phyloP scores from a whole-genome alignment of 2,888 invertebrate species.

The Cataglyphis livida region DNA sequence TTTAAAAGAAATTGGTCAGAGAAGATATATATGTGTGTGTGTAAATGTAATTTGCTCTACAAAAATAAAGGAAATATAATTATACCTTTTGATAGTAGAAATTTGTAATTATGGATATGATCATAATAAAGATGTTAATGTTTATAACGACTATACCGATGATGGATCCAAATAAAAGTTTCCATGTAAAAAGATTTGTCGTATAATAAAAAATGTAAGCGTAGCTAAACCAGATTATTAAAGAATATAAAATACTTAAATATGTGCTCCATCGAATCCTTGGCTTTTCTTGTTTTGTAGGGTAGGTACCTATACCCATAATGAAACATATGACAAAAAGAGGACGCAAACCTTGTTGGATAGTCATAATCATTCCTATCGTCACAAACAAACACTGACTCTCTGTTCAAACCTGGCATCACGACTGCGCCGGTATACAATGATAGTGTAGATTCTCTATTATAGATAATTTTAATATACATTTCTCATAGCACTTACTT shows the following conservation, averaged over 20 bases:
- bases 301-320: neutral
- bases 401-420: neutral
- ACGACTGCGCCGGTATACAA: neutral
- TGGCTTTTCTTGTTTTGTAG: neutral
- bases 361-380: neutral
- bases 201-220: neutral
- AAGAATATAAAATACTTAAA: slow-evolving; percentile 7
- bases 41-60: too few species aligned
- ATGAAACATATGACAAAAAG: neutral
- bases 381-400: neutral
- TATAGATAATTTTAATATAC: neutral
- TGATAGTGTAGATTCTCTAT: neutral
- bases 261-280: neutral
- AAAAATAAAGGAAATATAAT: neutral
- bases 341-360: neutral
- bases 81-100: neutral
- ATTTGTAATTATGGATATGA: neutral
- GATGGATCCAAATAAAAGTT: neutral
- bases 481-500: neutral
- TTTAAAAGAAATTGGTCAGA: neutral
- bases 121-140: neutral
- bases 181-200: neutral
- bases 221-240: neutral
- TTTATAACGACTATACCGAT: neutral
- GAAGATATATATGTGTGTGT: neutral